Percentiles rank a stretch among this genome's conserved stretches.
phyloP scores from a whole-genome alignment of 2,113 vertebrate genomes.

The Hypomesus transpacificus region DNA sequence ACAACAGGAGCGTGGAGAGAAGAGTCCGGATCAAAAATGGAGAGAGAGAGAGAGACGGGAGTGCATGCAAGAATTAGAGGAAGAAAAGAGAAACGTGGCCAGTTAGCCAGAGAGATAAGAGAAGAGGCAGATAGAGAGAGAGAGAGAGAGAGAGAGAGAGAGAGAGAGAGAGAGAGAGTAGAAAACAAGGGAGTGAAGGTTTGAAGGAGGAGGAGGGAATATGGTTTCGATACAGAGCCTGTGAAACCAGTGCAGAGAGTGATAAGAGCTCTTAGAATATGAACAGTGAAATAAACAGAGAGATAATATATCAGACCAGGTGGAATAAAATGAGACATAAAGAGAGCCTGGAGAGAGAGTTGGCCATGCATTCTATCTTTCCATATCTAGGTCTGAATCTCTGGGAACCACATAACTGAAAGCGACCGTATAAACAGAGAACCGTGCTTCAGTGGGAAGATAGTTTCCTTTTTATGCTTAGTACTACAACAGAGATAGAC shows the following conservation, averaged over 20 bases:
- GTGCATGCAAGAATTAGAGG: too few species aligned
- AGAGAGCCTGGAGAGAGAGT: neutral
- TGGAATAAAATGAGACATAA: neutral
- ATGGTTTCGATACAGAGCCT: neutral
- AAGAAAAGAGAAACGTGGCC: conserved; percentile 4
- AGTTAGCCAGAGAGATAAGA: neutral
- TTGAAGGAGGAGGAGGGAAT: too few species aligned
- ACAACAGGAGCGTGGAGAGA: neutral
- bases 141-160: neutral
- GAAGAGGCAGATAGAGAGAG: neutral
- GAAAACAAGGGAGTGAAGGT: too few species aligned
- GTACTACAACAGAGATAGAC: conserved; percentile 28
- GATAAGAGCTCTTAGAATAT: neutral
- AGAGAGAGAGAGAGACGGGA: neutral
- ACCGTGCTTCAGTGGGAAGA: conserved; percentile 29
- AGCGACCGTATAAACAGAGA: conserved; percentile 51
- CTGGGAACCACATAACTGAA: conserved; percentile 31
- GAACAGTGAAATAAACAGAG: conserved; percentile 9
- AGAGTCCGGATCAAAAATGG: neutral
- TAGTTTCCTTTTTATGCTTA: conserved; percentile 29
- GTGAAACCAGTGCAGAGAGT: too few species aligned
- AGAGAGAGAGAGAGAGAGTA: neutral
- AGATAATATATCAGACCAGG: neutral
- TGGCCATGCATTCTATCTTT: neutral
- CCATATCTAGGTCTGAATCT: conserved; percentile 26